phyloP scores from a whole-genome alignment of 2,888 invertebrate genomes.

The Tetranychus truncatus region DNA sequence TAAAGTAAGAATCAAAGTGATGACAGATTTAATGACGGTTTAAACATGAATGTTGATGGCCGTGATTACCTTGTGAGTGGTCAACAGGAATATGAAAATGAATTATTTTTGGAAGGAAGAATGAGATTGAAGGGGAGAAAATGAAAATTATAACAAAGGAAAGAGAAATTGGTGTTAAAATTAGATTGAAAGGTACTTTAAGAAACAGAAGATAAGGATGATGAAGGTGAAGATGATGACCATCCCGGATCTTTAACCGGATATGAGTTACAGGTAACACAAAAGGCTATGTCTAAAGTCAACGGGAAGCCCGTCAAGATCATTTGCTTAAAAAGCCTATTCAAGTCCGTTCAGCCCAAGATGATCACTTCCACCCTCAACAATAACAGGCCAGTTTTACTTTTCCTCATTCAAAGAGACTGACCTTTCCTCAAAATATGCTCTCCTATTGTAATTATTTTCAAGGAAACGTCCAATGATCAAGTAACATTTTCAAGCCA shows the following conservation, averaged over 20 bases:
- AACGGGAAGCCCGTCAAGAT: background rate
- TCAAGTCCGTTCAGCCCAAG: background rate
- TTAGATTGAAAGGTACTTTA: background rate
- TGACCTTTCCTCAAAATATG: too few relatives aligned
- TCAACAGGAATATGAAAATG: background rate
- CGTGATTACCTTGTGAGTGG: background rate
- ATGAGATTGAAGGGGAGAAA: background rate
- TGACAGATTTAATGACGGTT: background rate
- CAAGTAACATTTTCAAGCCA: too few relatives aligned
- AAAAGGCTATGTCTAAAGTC: background rate
- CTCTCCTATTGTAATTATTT: too few relatives aligned
- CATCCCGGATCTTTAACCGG: background rate
- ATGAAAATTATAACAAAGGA: background rate
- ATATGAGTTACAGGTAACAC: background rate
- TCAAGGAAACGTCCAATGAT: too few relatives aligned
- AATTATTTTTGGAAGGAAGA: background rate
- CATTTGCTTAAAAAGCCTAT: background rate
- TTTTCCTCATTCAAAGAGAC: too few relatives aligned
- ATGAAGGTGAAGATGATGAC: background rate
- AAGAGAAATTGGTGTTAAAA: background rate
- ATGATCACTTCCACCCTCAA: background rate
- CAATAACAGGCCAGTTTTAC: background rate
- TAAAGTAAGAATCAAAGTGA: background rate
- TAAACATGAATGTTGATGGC: too few relatives aligned
- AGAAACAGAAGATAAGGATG: background rate